phyloP scores from a whole-genome alignment of 2,797 vertebrate genomes.

The Sylvia borin region DNA sequence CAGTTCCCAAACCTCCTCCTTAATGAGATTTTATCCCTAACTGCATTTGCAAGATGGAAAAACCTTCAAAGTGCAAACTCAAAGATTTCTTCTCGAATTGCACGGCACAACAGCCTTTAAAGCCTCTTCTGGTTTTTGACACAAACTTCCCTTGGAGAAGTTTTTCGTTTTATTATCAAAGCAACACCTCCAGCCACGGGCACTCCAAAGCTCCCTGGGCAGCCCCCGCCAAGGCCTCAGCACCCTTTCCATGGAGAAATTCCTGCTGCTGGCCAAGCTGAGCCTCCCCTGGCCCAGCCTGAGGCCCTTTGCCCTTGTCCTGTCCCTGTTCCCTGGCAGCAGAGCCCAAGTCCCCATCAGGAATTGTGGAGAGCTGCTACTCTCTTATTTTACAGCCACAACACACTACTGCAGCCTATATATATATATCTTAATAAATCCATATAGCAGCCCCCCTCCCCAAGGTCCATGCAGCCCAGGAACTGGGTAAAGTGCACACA shows the following conservation, averaged over 20 bases:
- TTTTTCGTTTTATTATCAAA: neutral
- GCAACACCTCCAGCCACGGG: accelerated
- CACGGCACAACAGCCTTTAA: neutral
- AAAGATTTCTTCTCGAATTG: neutral
- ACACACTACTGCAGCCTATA: accelerated
- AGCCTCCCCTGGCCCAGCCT: neutral
- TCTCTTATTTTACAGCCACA: neutral
- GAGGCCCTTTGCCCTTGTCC: neutral
- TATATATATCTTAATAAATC: neutral
- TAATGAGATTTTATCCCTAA: neutral
- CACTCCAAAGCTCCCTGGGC: neutral
- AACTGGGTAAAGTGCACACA: neutral
- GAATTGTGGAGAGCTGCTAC: neutral
- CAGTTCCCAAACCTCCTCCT: neutral
- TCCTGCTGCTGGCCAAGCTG: neutral
- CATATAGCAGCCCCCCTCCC: neutral
- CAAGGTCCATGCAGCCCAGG: neutral
- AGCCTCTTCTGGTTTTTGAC: neutral
- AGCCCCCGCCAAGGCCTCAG: neutral
- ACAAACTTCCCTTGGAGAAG: neutral
- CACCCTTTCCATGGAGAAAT: neutral
- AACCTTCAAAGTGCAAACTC: neutral
- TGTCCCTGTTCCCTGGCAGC: neutral
- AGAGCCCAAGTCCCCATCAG: neutral
- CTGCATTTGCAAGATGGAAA: neutral